These are phyloP conservation scores for Botia almorhae DNA, from an alignment of 2,797 vertebrate species.

Conservation along the genomic window DNA sequence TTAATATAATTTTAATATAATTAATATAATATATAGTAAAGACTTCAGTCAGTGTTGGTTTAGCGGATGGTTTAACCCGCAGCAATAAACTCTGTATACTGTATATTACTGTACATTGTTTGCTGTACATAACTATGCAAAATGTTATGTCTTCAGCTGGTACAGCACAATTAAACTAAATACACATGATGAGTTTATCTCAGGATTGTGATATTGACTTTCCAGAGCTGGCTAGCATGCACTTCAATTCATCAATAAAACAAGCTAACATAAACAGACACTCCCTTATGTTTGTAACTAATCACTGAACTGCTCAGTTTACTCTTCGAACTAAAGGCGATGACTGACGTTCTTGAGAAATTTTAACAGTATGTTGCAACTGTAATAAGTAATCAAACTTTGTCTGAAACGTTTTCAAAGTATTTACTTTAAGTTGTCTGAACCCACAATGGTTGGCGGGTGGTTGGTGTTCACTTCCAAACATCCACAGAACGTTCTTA, in stretches of 20 bases:
- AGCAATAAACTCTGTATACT: neutral
- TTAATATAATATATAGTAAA: neutral
- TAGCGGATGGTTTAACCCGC: slow-evolving; percentile 11
- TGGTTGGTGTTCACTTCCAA: neutral
- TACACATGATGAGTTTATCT: slow-evolving; percentile 26
- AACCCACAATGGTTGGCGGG: no score
- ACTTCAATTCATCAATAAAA: slow-evolving; percentile 11
- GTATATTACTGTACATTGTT: neutral
- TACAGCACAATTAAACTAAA: slow-evolving; percentile 31
- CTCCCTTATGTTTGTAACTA: neutral
- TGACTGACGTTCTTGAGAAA: no score
- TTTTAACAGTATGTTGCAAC: neutral
- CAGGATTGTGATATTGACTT: slow-evolving; percentile 29
- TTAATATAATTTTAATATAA: no score
- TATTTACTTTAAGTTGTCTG: neutral
- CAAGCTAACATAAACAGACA: slow-evolving; percentile 20
- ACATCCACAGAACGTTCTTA: neutral
- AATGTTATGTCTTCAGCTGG: slow-evolving; percentile 17
- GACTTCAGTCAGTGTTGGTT: neutral
- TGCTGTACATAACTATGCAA: neutral
- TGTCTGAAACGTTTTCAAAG: neutral
- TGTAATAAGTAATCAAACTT: neutral
- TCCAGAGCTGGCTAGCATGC: neutral
- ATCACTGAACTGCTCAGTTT: neutral
- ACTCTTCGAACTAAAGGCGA: neutral